phyloP scores from a whole-genome alignment of 2,888 invertebrate genomes.

The Drosophila silvestris region DNA sequence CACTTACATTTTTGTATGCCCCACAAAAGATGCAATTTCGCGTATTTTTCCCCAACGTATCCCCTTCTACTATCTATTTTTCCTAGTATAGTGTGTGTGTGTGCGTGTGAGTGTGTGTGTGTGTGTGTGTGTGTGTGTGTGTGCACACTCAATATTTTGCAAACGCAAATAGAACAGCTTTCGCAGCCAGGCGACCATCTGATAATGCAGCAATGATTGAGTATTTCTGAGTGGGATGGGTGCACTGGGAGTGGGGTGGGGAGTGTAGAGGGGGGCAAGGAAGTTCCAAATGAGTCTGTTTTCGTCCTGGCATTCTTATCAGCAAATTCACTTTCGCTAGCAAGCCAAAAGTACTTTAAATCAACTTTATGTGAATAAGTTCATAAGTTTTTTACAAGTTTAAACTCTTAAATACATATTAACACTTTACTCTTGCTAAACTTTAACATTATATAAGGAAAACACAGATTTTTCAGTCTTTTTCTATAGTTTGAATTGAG shows the following conservation, averaged over 20 bases:
- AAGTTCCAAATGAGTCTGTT: not conserved
- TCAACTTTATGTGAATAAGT: not conserved
- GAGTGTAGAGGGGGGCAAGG: not conserved
- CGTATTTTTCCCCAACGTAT: not conserved
- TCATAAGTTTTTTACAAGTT: not conserved
- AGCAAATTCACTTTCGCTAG: conserved; percentile 41
- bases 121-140: conserved; percentile 8
- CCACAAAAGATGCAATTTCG: conserved; percentile 38
- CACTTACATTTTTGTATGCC: conserved; percentile 50
- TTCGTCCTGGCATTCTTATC: conserved; percentile 22
- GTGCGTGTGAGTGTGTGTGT: conserved; percentile 21
- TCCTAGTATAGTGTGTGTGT: conserved; percentile 6
- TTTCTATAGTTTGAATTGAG: not conserved
- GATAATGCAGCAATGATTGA: conserved; percentile 73
- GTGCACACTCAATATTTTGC: conserved; percentile 69
- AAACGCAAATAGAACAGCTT: conserved; percentile 48
- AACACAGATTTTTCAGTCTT: accelerated
- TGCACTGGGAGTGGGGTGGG: not conserved
- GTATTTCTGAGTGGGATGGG: conserved; percentile 14
- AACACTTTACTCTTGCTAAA: not conserved
- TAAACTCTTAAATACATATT: not conserved
- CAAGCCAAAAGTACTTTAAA: not conserved
- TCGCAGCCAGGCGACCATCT: conserved; percentile 52
- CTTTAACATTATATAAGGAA: not conserved
- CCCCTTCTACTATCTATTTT: not conserved